Evolutionary conservation across 2,113 vertebrate species (phyloP).

Genomic region (Solea senegalensis): DNA sequence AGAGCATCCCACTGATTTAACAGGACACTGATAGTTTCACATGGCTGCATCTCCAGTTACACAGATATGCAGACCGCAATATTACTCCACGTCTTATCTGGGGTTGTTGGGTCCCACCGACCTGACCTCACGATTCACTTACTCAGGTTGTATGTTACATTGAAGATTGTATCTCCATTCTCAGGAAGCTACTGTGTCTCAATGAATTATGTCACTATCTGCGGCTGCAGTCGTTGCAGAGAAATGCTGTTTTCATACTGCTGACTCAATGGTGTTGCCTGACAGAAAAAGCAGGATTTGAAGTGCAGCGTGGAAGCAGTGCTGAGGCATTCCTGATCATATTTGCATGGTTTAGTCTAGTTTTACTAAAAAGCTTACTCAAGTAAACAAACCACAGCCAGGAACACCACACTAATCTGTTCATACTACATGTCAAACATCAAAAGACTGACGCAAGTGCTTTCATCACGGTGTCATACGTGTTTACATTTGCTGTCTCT

Average conservation of each 20-base stretch:
- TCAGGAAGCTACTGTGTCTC: conserved; percentile 1
- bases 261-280: neutral
- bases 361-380: neutral
- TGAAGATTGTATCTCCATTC: conserved; percentile 13
- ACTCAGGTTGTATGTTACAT: conserved; percentile 19
- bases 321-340: neutral
- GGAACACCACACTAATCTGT: conserved; percentile 2
- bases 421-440: conserved; percentile 21
- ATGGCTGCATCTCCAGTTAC: conserved; percentile 29
- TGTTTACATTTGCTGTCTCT: conserved; percentile 31
- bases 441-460: conserved; percentile 23
- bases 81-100: neutral
- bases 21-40: conserved; percentile 31
- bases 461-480: conserved; percentile 38
- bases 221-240: neutral
- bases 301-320: neutral
- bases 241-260: neutral
- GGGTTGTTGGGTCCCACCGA: neutral
- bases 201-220: neutral
- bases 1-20: neutral
- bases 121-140: neutral
- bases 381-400: conserved; percentile 3
- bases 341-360: neutral
- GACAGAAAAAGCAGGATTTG: neutral
- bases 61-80: neutral